phyloP scores from a whole-genome alignment of 1,140 invertebrate species.

The Hylyphantes graminicola region DNA sequence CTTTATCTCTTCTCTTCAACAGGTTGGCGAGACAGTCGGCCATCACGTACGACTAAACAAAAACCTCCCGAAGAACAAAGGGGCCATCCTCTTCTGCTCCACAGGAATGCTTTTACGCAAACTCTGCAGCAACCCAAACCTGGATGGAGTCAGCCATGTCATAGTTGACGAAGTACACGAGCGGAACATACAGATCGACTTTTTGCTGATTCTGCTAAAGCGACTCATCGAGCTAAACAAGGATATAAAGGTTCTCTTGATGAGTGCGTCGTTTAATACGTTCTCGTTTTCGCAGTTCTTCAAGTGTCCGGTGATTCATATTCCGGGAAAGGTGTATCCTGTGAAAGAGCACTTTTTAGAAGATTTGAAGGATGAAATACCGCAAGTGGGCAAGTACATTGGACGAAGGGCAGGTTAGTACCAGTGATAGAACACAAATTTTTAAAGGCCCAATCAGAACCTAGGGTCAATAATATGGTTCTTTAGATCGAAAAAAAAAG shows the following conservation, averaged over 20 bases:
- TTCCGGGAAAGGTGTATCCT: slow-evolving; percentile 94
- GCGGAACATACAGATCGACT: slow-evolving; percentile 92
- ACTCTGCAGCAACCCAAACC: slow-evolving; percentile 73
- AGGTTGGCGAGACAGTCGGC: slow-evolving; percentile 81
- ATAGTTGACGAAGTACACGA: slow-evolving; percentile 96
- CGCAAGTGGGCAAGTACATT: too few relatives aligned
- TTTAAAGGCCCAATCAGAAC: too few relatives aligned
- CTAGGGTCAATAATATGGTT: too few relatives aligned
- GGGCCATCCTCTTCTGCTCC: slow-evolving; percentile 85
- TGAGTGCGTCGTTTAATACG: slow-evolving; percentile 98
- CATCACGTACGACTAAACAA: slow-evolving; percentile 81
- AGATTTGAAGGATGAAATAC: slow-evolving; percentile 63
- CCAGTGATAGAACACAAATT: too few relatives aligned
- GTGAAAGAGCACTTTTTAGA: slow-evolving; percentile 89
- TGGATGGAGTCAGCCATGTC: slow-evolving; percentile 84
- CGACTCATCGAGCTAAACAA: slow-evolving; percentile 72
- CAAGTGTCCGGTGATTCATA: slow-evolving; percentile 84
- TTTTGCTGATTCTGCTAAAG: slow-evolving; percentile 86
- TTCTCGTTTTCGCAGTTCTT: slow-evolving; percentile 93
- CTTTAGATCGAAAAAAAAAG: too few relatives aligned
- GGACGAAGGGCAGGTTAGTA: too few relatives aligned
- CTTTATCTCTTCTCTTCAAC: slow-evolving; percentile 70
- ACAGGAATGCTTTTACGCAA: slow-evolving; percentile 77
- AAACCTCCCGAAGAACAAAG: slow-evolving; percentile 66
- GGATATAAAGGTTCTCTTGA: slow-evolving; percentile 83